Conservation (phyloP, 2,888 invertebrate genomes). For the Apotomis betuletana region DNA sequence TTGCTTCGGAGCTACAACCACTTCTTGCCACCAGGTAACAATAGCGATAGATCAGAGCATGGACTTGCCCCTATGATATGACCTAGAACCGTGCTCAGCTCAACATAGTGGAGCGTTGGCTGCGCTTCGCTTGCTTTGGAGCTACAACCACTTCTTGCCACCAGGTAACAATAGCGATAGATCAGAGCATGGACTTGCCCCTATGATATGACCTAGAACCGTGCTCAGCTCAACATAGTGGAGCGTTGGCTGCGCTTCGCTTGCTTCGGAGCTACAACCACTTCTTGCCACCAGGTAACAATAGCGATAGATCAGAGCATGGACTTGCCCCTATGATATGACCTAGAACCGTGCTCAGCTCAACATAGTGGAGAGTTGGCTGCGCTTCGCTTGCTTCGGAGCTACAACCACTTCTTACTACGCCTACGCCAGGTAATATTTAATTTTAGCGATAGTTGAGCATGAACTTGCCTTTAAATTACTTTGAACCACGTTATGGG, state of each 20-base stretch:
- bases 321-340: too few relatives aligned
- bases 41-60: conserved; percentile 49
- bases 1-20: too few relatives aligned
- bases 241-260: conserved; percentile 85
- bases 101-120: too few relatives aligned
- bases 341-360: conserved; percentile 49
- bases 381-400: conserved; percentile 85
- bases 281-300: conserved; percentile 84
- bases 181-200: conserved; percentile 55
- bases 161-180: too few relatives aligned
- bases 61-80: conserved; percentile 57
- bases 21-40: too few relatives aligned
- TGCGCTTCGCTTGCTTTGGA: too few relatives aligned
- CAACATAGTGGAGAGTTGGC: conserved; percentile 79
- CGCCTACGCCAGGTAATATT: conserved; percentile 60
- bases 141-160: too few relatives aligned
- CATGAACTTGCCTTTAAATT: too few relatives aligned
- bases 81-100: conserved; percentile 57
- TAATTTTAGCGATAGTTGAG: too few relatives aligned
- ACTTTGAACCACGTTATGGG: too few relatives aligned
- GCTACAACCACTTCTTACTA: conserved; percentile 86
- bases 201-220: conserved; percentile 65
- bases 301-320: too few relatives aligned
- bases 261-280: conserved; percentile 87
- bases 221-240: conserved; percentile 61